Evolutionary conservation across 2,113 vertebrate genomes (phyloP), one percentile per base, ranked within the genome.

Genomic region (Tachuris rubrigastra): DNA sequence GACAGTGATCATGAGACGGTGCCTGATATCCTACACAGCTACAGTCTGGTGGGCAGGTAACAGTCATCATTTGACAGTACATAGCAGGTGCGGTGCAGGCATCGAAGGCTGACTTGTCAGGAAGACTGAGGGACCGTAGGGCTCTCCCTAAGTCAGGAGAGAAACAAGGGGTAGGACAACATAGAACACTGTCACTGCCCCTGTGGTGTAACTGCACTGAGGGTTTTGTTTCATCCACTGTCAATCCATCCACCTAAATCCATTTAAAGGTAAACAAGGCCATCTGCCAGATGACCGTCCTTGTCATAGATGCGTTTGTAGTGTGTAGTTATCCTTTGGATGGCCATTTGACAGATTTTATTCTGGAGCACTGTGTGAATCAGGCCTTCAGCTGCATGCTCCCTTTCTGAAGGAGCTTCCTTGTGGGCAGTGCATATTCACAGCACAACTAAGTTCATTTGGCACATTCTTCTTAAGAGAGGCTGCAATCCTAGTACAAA

Each of bases 41-140:
- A 46, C 35, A 94, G 95, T 58, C 84, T 87, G 84, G 72, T 89
- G 80, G 77, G 86, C 84, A 90, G 60, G 85, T 72, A 71, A 14
- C 75, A 65, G 18, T 84, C 81, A 49, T 77, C 18, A 5, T 76
- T 66, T 86, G 65, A 60, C 71, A 82, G 76, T 52, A 68, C 33
- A 4, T 31, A 47, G 59, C 30, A 92, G 28, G 89, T 87, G 76
- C 58, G 8, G 50, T 27, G 65, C 53, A 60, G 81, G 72, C 56
- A 11, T 56, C 37, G 65, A 85, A 87, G 69, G 68, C 58, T 93
- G 78, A 27, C 74, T 63, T 92, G 60, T 47, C 73, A 89, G 77
- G 59, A 66, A 52, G 66, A 68, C 44, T 44, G 68, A 55, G 49
- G 67, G 23, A 25, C 41, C 3, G 3, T n/a, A 74, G 39, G n/a